Conservation (phyloP, 2,888 invertebrate species). For the Drosophila kuntzei region DNA sequence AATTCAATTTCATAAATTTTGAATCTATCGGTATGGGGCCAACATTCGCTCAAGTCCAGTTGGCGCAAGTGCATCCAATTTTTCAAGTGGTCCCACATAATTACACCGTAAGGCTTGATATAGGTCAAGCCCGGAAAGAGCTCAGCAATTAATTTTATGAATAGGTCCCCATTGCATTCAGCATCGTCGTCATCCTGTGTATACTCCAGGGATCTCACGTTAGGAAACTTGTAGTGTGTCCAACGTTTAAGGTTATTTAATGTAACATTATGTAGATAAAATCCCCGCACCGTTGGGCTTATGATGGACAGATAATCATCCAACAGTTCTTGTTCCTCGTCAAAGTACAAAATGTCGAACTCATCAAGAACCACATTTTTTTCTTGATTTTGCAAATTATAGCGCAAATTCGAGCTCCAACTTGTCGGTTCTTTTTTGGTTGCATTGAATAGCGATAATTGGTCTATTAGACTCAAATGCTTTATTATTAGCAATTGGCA, state of each 20-base stretch:
- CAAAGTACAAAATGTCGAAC: too few relatives aligned
- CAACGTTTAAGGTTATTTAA: slow-evolving; percentile 5
- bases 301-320: too few relatives aligned
- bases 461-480: slow-evolving; percentile 23
- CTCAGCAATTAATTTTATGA: background rate
- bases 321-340: too few relatives aligned
- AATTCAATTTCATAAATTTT: too few relatives aligned
- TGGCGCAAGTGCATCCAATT: slow-evolving; percentile 15
- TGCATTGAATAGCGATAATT: slow-evolving; percentile 35
- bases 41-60: slow-evolving; percentile 13
- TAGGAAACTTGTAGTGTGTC: slow-evolving; percentile 15
- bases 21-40: fast-evolving
- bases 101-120: background rate
- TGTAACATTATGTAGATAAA: background rate
- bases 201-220: too few relatives aligned
- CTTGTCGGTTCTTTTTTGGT: background rate
- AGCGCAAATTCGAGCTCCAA: slow-evolving; percentile 12
- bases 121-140: slow-evolving; percentile 17
- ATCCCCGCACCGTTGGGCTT: slow-evolving; percentile 11
- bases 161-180: background rate
- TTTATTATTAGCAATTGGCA: slow-evolving; percentile 30
- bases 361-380: too few relatives aligned
- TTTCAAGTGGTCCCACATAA: background rate
- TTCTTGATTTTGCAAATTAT: slow-evolving; percentile 28
- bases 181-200: background rate